Evolutionary conservation across 2,888 invertebrate genomes (phyloP).

Genomic region (Spatulosminthurus flaviceps): DNA sequence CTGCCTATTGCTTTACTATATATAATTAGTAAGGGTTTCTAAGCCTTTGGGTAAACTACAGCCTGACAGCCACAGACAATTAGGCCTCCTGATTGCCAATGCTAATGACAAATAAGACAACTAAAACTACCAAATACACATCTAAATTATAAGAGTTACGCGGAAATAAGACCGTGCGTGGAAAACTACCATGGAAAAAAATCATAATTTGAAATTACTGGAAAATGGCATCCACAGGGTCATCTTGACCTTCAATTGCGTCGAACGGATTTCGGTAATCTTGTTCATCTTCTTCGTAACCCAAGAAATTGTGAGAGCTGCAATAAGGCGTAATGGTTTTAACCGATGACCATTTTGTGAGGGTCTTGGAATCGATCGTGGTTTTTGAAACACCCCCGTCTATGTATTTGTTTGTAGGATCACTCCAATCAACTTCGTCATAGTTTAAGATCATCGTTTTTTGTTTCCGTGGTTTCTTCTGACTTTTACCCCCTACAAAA

Average conservation of each 20-base stretch:
- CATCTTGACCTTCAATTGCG: constrained; percentile 44
- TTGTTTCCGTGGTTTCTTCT: constrained; percentile 43
- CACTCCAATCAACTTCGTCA: constrained; percentile 52
- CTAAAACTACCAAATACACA: too few species aligned
- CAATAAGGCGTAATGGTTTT: constrained; percentile 49
- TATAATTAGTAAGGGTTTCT: too few species aligned
- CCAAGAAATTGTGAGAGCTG: constrained; percentile 47
- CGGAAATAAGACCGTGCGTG: too few species aligned
- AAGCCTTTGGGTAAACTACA: too few species aligned
- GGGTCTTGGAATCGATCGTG: constrained; percentile 54
- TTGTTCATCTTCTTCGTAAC: constrained; percentile 49
- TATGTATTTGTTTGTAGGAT: constrained; percentile 49
- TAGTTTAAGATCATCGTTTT: constrained; percentile 50
- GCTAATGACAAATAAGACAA: too few species aligned
- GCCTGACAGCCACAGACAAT: too few species aligned
- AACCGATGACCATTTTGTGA: constrained; percentile 53
- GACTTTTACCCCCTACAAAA: constrained; percentile 10
- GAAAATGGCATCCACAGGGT: constrained; percentile 50
- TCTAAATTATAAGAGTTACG: neutral
- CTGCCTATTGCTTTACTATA: too few species aligned
- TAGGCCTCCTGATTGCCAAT: too few species aligned
- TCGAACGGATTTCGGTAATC: constrained; percentile 47
- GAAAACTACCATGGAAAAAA: too few species aligned
- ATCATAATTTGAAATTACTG: neutral
- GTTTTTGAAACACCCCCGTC: constrained; percentile 40